phyloP scores from a whole-genome alignment of 2,113 vertebrate species.

The Salvator merianae region DNA sequence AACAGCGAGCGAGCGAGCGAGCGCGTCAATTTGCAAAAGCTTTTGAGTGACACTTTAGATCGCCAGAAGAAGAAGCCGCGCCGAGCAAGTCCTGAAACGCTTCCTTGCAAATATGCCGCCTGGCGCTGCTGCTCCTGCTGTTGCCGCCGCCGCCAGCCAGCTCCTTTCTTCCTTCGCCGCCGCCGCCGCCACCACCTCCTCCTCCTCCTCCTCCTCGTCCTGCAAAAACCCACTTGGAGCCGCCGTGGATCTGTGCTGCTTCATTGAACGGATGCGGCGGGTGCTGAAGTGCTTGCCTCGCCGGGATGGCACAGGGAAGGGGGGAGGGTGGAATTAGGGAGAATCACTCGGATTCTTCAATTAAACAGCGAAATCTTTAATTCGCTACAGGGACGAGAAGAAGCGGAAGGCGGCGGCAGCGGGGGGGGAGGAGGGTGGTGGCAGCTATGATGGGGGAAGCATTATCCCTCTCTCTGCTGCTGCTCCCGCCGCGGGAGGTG shows the following conservation, averaged over 20 bases:
- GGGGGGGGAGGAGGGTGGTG: neutral
- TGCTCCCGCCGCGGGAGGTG: neutral
- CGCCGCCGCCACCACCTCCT: conserved; percentile 4
- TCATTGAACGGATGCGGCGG: conserved; percentile 43
- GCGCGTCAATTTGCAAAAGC: conserved; percentile 29
- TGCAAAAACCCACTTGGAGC: conserved; percentile 48
- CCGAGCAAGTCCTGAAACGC: conserved; percentile 38
- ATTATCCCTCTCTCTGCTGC: no score
- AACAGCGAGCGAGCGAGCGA: no score
- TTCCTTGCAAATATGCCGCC: conserved; percentile 54
- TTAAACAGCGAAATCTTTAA: conserved; percentile 57
- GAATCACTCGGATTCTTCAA: conserved; percentile 41
- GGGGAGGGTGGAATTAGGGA: neutral
- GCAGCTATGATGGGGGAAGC: no score
- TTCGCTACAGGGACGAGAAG: conserved; percentile 27
- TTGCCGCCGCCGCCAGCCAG: neutral
- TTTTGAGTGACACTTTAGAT: conserved; percentile 59
- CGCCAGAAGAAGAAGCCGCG: conserved; percentile 36
- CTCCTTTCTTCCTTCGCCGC: neutral
- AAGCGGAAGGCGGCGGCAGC: neutral
- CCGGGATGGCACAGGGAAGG: conserved; percentile 28
- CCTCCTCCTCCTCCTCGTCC: conserved; percentile 51
- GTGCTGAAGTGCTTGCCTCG: conserved; percentile 48
- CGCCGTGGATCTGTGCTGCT: conserved; percentile 56
- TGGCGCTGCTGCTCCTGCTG: conserved; percentile 20